Evolutionary conservation across 2,113 vertebrate species (phyloP), one percentile per base, ranked within the genome.

Genomic region (Corythornis madagascariensis): DNA sequence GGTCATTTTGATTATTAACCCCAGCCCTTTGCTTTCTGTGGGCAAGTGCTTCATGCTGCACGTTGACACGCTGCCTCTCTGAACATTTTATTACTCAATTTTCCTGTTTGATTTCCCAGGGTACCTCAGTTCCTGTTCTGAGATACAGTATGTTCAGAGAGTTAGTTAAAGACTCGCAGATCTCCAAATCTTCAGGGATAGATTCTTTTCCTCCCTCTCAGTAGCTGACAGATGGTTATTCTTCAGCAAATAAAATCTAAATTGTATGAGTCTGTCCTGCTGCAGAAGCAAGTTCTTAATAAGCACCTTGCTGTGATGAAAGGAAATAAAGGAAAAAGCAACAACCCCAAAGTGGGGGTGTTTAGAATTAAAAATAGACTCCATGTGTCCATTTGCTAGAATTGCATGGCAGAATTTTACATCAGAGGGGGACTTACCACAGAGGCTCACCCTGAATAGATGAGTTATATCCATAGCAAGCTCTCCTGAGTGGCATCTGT

Each of bases 101-200:
- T 96, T 91, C 91, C 92, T 96, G 87, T 86, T 90, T 92, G 89
- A 96, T 96, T 96, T 96, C 96, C 92, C 96, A 95, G 75, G 92
- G 53, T 66, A 77, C 35, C 91, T 56, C 82, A 85, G 94, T 94
- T 95, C 95, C 96, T 95, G 89, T 83, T 92, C 95, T 71, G 84
- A 86, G 95, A 93, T 48, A 80, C 2, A 0, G 29, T 3, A 0
- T 71, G 67, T 83, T 94, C 96, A 17, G 6, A 94, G 86, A 76
- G 87, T 31, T 84, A 89, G 83, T 89, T 94, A 96, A 87, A 94
- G 91, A 71, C 95, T 87, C 5, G 0, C 84, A 89, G 94, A 88
- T 91, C 86, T 86, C 75, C 64, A 77, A 43, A 33, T 42, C 89
- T 91, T 91, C 47, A 43, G 94, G 91, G 95, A 89, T 64, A 81